Evolutionary conservation across 92 coral and sea anemone genomes (phyloP).

Genomic region (Phymanthus crucifer): DNA sequence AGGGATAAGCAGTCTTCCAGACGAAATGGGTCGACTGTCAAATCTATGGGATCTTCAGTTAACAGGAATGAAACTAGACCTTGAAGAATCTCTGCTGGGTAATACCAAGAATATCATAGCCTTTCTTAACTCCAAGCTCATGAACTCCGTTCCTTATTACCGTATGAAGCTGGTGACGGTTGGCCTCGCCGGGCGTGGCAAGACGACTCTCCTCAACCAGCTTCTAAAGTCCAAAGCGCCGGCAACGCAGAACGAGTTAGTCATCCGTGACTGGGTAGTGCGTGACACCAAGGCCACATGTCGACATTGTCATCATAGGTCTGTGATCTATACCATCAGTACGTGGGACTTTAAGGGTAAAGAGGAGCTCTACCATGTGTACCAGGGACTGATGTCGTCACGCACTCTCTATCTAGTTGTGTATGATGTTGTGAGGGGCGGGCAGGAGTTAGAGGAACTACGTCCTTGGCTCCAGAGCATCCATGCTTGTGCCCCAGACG

Average conservation of each 20-base stretch:
- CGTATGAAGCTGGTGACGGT: slow-evolving; percentile 86
- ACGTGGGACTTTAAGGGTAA: slow-evolving; percentile 88
- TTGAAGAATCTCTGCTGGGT: slow-evolving; percentile 75
- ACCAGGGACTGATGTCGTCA: slow-evolving; percentile 82
- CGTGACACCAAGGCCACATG: slow-evolving; percentile 85
- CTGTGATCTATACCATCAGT: slow-evolving; percentile 75
- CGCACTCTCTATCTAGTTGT: slow-evolving; percentile 81
- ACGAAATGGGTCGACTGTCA: slow-evolving; percentile 91
- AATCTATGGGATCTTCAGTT: slow-evolving; percentile 86
- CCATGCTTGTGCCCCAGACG: slow-evolving; percentile 80
- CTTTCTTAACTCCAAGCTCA: slow-evolving; percentile 80
- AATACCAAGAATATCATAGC: slow-evolving; percentile 86
- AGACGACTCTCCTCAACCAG: slow-evolving; percentile 77
- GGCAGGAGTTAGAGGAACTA: slow-evolving; percentile 72
- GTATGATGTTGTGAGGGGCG: slow-evolving; percentile 87
- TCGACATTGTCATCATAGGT: slow-evolving; percentile 70
- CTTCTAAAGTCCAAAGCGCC: slow-evolving; percentile 55
- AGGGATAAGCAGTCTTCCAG: slow-evolving; percentile 76
- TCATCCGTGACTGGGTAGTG: slow-evolving; percentile 74
- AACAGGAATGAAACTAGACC: slow-evolving; percentile 73
- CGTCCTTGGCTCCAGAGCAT: slow-evolving; percentile 91
- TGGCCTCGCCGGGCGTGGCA: slow-evolving; percentile 88
- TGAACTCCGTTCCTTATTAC: slow-evolving; percentile 86
- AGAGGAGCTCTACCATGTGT: slow-evolving; percentile 64
- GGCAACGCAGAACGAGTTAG: slow-evolving; percentile 54